Percentiles rank a stretch among this genome's conserved stretches.
These are phyloP conservation scores for Xiphorhynchus elegans DNA, from an alignment of 2,113 vertebrate genomes.

Conservation along the genomic window DNA sequence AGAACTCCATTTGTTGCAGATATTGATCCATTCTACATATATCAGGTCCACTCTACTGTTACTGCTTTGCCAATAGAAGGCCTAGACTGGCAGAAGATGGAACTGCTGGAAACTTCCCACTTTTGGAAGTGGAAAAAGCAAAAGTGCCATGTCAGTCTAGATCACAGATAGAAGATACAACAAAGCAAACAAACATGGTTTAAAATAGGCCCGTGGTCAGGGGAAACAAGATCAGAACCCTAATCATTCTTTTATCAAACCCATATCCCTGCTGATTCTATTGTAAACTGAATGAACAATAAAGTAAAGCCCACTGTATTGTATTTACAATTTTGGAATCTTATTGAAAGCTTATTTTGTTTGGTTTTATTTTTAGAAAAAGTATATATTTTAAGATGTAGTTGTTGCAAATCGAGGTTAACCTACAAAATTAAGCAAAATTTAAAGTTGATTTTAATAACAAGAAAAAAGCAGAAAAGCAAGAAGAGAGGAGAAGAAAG, in stretches of 20 bases:
- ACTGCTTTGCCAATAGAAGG: background rate
- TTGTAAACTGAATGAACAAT: background rate
- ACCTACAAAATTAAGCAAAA: background rate
- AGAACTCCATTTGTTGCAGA: background rate
- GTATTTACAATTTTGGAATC: background rate
- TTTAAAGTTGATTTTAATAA: background rate
- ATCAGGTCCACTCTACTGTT: background rate
- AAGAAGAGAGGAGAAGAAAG: background rate
- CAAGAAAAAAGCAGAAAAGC: background rate
- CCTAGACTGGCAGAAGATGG: background rate
- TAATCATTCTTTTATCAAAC: background rate
- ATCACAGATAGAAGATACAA: background rate
- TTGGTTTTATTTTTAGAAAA: too few species aligned
- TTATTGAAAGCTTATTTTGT: background rate
- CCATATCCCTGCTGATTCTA: background rate
- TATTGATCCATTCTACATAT: background rate
- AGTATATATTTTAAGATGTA: background rate
- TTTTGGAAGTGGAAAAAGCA: background rate
- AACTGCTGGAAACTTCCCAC: background rate
- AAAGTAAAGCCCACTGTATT: background rate
- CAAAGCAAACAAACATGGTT: rapidly evolving
- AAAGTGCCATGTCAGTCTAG: background rate
- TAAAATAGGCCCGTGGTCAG: background rate
- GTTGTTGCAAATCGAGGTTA: background rate
- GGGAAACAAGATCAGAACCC: background rate